A percentile compares a stretch with the other conserved stretches of the same genome.
These are phyloP conservation scores for Eunapius fragilis DNA, from an alignment of 37 sponge, comb jelly and placozoan species.

Conservation along the genomic window DNA sequence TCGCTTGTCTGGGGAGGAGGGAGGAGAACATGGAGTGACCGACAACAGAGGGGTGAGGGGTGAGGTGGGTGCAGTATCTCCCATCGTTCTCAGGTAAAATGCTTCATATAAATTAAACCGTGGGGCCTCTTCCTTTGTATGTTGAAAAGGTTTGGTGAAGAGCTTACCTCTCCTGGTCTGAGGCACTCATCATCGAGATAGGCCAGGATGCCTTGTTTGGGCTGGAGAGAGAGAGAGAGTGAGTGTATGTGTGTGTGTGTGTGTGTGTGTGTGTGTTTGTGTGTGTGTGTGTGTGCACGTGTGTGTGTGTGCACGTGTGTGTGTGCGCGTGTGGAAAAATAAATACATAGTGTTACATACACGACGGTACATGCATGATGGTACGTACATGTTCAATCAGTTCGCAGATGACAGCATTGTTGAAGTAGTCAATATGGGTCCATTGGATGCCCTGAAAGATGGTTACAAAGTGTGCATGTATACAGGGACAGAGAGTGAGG, in stretches of 20 bases:
- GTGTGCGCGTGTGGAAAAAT: not conserved
- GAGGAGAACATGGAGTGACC: not conserved
- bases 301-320: not conserved
- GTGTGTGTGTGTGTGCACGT: not conserved
- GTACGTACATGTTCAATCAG: slow-evolving; percentile 83
- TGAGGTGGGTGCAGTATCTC: no score
- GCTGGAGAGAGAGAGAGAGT: no score
- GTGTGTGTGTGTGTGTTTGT: not conserved
- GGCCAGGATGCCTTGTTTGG: slow-evolving; percentile 71
- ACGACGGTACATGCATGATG: not conserved
- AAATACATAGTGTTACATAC: not conserved
- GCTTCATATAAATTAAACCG: no score
- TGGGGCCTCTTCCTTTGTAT: no score
- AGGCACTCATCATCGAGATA: slow-evolving; percentile 89
- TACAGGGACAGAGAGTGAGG: not conserved
- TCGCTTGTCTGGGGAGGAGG: slow-evolving; percentile 54
- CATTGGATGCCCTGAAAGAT: slow-evolving; percentile 76
- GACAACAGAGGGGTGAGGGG: no score
- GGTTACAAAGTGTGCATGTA: not conserved
- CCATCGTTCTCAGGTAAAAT: no score
- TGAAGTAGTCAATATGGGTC: slow-evolving; percentile 82
- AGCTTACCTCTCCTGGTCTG: slow-evolving; percentile 74
- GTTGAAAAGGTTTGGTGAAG: no score
- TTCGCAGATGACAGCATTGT: slow-evolving; percentile 86
- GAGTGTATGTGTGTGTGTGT: not conserved